Evolutionary conservation across 2,888 invertebrate genomes (phyloP), one percentile per base, ranked within the genome.

Genomic region (Perizoma flavofasciatum): DNA sequence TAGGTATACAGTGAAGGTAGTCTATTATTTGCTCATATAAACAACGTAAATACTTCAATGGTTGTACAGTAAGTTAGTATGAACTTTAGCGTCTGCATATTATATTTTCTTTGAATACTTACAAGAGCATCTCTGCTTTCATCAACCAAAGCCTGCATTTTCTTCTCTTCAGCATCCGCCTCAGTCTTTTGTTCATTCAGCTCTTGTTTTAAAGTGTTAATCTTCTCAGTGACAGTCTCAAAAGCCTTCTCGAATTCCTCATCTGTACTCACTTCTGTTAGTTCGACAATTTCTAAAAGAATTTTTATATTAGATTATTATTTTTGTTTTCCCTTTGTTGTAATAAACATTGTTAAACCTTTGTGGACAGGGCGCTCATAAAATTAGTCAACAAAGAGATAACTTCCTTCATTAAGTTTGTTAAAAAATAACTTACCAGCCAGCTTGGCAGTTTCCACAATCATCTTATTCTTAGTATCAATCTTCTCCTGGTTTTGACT

Each of bases 401-500:
- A 22, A 22, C 22, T 22, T 22, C 22, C 37, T 6, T 6, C 37
- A 22, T 6, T 10, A 10, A 34, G 35, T 22, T n/a, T 11, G 11
- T 45, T 45, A 45, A 22, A 45, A 37, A 41, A 7, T 51, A 40
- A 10, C 56, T 58, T 59, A 68, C 68, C 68, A 35, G 63, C 68
- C 10, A 65, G 46, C 34, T 87, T 81, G 4, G 87, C 89, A 53
- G 89, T 84, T 46, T 86, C 84, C 0, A 85, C 74, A 66, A 92
- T 80, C 77, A 85, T 81, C 48, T 78, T 75, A 68, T 88, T 88
- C 63, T 86, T 86, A 52, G 83, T 88, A 45, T 87, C 79, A 52
- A 92, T 85, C 69, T 85, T 89, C 62, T 92, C 88, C 66, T 93
- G 90, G 66, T 92, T 89, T 69, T 92, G 92, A 53, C 86, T 88